Percentiles rank a stretch among this genome's conserved stretches.
Evolutionary conservation across 2,888 invertebrate species (phyloP).

Genomic region (Pachydiplax longipennis): DNA sequence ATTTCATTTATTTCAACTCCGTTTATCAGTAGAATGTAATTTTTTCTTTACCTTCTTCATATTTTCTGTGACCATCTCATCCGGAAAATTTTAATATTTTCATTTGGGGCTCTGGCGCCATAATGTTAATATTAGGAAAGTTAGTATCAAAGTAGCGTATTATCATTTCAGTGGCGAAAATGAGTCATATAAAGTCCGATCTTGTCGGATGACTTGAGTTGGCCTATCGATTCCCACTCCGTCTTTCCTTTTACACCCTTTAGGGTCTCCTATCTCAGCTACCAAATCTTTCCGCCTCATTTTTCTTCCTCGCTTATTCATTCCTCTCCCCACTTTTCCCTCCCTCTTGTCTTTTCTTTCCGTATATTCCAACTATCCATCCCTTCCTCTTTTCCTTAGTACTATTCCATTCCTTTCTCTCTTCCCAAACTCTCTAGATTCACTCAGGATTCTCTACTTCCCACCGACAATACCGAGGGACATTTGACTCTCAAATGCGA

Average conservation of each 20-base stretch:
- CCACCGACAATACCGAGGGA: not conserved
- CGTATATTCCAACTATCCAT: not conserved
- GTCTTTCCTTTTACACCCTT: not conserved
- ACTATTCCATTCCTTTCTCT: too few species aligned
- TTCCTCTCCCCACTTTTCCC: not conserved
- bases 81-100: too few species aligned
- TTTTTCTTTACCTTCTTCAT: too few species aligned
- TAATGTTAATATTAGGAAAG: too few species aligned
- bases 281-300: not conserved
- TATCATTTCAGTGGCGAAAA: too few species aligned
- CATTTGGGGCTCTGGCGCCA: too few species aligned
- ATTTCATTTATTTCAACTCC: too few species aligned
- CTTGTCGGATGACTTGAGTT: not conserved
- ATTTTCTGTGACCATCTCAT: too few species aligned
- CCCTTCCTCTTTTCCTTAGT: too few species aligned
- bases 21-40: too few species aligned
- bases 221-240: not conserved
- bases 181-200: too few species aligned
- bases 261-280: not conserved
- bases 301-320: not conserved
- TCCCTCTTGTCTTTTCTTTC: not conserved
- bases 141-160: too few species aligned
- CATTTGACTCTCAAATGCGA: not conserved
- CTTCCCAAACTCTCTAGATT: not conserved
- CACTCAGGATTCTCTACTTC: not conserved